Conservation (phyloP, 1,140 invertebrate species). For the Ips nitidus region DNA sequence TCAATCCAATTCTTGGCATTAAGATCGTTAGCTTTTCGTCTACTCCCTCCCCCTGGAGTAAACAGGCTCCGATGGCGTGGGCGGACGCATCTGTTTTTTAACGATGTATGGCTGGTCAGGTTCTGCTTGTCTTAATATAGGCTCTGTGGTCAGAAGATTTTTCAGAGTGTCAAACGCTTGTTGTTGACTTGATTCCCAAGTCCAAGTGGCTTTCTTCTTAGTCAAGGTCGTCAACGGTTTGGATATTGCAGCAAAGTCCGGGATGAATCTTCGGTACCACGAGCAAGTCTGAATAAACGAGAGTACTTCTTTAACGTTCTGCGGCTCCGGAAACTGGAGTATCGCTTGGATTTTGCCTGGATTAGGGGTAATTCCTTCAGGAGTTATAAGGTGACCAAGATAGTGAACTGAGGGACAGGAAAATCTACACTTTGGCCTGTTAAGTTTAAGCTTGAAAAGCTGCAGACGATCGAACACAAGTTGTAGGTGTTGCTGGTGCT, state of each 20-base stretch:
- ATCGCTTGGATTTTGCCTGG: conserved; percentile 45
- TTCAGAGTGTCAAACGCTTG: conserved; percentile 41
- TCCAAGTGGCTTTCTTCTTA: conserved; percentile 44
- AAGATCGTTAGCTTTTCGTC: not conserved
- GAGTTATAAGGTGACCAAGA: conserved; percentile 41
- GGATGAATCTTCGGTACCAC: no score
- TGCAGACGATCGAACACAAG: conserved; percentile 3
- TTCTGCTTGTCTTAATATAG: conserved; percentile 19
- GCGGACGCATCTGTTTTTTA: conserved; percentile 22
- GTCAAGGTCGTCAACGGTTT: conserved; percentile 46
- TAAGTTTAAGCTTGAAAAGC: conserved; percentile 39
- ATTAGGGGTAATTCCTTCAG: conserved; percentile 42
- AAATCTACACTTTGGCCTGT: conserved; percentile 44
- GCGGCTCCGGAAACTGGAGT: not conserved
- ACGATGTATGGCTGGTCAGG: conserved; percentile 10
- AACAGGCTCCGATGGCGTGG: conserved; percentile 21
- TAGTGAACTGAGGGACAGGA: conserved; percentile 31
- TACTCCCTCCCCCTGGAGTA: conserved; percentile 34
- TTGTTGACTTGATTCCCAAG: conserved; percentile 46
- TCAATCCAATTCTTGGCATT: conserved; percentile 8
- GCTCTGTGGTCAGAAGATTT: conserved; percentile 3
- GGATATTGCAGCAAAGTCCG: no score
- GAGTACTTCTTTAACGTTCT: no score
- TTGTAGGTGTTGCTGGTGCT: not conserved
- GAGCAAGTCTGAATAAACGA: no score